phyloP scores from a whole-genome alignment of 1,140 invertebrate species.

The Apis dorsata region DNA sequence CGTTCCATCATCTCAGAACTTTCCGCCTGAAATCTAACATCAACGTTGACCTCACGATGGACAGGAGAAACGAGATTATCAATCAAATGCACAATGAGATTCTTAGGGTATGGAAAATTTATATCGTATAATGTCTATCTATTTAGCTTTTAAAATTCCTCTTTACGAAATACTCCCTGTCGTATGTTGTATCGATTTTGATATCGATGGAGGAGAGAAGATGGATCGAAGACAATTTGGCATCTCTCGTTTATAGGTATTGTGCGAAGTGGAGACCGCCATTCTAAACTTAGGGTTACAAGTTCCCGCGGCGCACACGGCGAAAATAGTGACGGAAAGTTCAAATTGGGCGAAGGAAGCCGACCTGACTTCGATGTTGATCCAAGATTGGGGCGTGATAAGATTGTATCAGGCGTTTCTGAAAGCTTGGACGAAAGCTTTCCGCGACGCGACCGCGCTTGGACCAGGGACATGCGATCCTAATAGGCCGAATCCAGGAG shows the following conservation, averaged over 20 bases:
- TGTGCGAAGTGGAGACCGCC: slow-evolving; percentile 79
- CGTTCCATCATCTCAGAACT: slow-evolving; percentile 72
- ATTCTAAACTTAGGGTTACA: slow-evolving; percentile 71
- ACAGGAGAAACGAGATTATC: slow-evolving; percentile 71
- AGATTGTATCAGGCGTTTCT: slow-evolving; percentile 75
- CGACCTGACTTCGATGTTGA: slow-evolving; percentile 75
- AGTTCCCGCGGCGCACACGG: slow-evolving; percentile 61
- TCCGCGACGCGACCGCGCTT: slow-evolving; percentile 71
- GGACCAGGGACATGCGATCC: slow-evolving; percentile 72
- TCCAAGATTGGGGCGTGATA: slow-evolving; percentile 79
- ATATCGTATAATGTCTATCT: background rate
- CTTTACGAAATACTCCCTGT: no score
- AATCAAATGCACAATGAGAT: slow-evolving; percentile 74
- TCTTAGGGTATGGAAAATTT: slow-evolving; percentile 66
- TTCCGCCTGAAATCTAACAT: slow-evolving; percentile 72
- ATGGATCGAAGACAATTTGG: background rate
- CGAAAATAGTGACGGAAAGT: slow-evolving; percentile 68
- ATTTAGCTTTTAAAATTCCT: no score
- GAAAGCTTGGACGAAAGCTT: slow-evolving; percentile 76
- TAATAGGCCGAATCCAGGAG: slow-evolving; percentile 39
- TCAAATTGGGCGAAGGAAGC: slow-evolving; percentile 75
- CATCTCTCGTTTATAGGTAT: slow-evolving; percentile 68
- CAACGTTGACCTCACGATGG: slow-evolving; percentile 66
- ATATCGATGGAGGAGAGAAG: no score
- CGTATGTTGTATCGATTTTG: no score